Base-by-base conservation (phyloP, 1,140 invertebrate species). In the Microplitis mediator region DNA sequence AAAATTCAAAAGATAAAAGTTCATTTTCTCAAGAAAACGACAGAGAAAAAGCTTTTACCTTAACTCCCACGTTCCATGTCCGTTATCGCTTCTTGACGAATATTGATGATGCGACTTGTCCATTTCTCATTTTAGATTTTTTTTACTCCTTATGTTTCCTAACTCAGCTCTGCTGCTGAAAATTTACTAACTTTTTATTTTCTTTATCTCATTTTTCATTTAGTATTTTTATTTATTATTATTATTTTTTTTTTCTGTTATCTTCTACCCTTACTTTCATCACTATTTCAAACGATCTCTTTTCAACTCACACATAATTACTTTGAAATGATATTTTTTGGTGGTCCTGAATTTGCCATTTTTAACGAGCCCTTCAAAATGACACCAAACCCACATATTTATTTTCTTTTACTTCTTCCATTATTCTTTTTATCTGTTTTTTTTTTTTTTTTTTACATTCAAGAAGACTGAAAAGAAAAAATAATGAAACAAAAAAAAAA, bases 71-170 rank as follows among this genome's bases (percentile, higher is more conserved):
- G 56, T 69, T 31, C 60, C 58, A 62, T 32, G 70, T 56, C 65
- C 34, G 68, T 69, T 73, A 77, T 74, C 73, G 69, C 69, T 69
- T 6, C 52, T 71, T 76, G 71, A 77, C 73, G 71, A 71, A 66
- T 77, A 77, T 75, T 77, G 73, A 75, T 77, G 76, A 77, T 70
- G 35, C 13, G 23, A 16, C 51, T 31, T 4, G 50, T 16, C 56
- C 34, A 39, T 50, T 51, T 51, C 39, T 72, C 34, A 51, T 54
- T 66, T 66, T 34, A 23, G 23, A 23, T 64, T 69, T 54, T 70
- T n/a, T 62, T 45, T 45, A 11, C 6, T 45, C 39, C 36, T 56
- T n/a, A 35, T 32, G 8, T 23, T 34, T 51, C 45, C 35, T 32
- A 23, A n/a, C 31, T 16, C n/a, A 2, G 31, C 35, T 16, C 3